phyloP scores from a whole-genome alignment of 2,113 vertebrate genomes.

The Erythrocercus mccallii region DNA sequence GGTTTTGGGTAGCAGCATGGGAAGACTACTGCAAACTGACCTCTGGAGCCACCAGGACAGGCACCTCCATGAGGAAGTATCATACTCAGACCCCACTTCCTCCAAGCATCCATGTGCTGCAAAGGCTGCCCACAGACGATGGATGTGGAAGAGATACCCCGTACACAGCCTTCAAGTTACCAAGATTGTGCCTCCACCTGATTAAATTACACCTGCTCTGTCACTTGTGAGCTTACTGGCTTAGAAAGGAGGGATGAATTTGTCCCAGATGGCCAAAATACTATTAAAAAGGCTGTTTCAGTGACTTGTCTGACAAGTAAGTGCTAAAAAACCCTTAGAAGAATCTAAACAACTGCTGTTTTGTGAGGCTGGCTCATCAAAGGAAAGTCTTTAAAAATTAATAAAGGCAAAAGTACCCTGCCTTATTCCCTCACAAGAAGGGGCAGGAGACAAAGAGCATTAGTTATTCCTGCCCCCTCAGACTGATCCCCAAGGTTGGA shows the following conservation, averaged over 20 bases:
- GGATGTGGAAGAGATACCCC: not conserved
- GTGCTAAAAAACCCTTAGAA: not conserved
- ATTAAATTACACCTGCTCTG: not conserved
- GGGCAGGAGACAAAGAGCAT: not conserved
- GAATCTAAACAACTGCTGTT: not conserved
- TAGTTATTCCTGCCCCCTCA: not conserved
- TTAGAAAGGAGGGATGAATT: not conserved
- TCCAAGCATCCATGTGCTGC: fast-evolving
- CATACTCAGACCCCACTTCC: not conserved
- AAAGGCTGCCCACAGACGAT: fast-evolving
- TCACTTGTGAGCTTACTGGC: not conserved
- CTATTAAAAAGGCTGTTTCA: not conserved
- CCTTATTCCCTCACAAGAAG: not conserved
- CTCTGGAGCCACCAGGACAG: not conserved
- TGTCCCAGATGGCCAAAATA: not conserved
- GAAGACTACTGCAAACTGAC: not conserved
- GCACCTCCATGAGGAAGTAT: not conserved
- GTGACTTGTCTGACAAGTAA: not conserved
- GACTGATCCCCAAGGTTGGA: not conserved
- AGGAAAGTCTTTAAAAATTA: not conserved
- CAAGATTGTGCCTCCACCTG: not conserved
- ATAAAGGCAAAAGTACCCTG: not conserved
- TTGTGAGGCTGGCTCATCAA: not conserved
- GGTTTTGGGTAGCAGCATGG: not conserved
- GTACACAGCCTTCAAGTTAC: not conserved